Evolutionary conservation across 2,113 vertebrate genomes (phyloP), one percentile per base, ranked within the genome.

Genomic region (Ciconia boyciana): DNA sequence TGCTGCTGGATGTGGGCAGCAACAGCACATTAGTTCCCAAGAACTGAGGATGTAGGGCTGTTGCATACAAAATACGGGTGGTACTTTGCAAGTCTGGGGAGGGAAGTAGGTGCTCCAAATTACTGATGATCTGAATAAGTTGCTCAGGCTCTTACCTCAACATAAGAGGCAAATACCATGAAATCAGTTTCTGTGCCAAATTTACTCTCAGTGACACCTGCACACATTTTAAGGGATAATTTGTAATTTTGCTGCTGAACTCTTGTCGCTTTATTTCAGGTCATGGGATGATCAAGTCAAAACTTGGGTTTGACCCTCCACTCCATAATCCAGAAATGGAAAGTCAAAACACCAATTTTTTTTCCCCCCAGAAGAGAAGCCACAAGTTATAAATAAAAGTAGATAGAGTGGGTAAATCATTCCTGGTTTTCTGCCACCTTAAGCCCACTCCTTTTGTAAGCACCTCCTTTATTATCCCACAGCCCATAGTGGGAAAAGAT

Each of bases 131-230:
- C 85, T 43, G 36, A 94, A 8, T 34, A 31, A 87, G 74, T 44
- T 79, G 41, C 83, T 89, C 57, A 65, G n/a, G 51, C 61, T 11
- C 10, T 78, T 90, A 64, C 66, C 54, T 94, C 1, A 0, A 55
- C 22, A 1, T 6, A 24, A 36, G 32, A 92, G 46, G 65, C 65
- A 90, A 96, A 82, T 68, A 87, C 85, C 93, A 87, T 77, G 74
- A 96, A 96, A 97, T 96, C 96, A 92, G 61, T 94, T 94, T 92
- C 70, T 89, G 88, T 76, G 62, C 86, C 91, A 83, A 83, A 84
- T 92, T 96, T 94, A 55, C 58, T 91, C 43, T 22, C 54, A 48
- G 46, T 93, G 85, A 79, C 82, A 91, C 78, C 74, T 85, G 65
- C 52, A 78, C 60, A 39, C 36, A 28, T 83, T 95, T 92, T 84